These are phyloP conservation scores for Potorous gilbertii DNA, from an alignment of 2,797 vertebrate species.

Conservation along the genomic window DNA sequence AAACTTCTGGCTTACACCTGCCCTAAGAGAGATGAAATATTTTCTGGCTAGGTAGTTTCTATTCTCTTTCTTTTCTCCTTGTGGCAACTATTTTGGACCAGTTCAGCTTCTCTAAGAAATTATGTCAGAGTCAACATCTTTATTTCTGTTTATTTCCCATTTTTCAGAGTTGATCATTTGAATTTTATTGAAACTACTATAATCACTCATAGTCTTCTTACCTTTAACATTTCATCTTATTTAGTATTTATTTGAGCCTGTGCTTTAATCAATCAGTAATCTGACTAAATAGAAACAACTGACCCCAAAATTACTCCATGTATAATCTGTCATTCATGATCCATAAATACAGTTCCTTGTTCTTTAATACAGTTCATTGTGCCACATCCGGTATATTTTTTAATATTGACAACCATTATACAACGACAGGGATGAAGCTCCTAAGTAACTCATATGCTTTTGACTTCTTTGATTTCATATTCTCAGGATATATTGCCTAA, in stretches of 20 bases:
- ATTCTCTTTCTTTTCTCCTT: neutral
- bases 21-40: neutral
- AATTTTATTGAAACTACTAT: slow-evolving; percentile 11
- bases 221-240: neutral
- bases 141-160: neutral
- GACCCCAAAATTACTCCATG: neutral
- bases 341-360: neutral
- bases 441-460: neutral
- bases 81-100: neutral
- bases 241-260: neutral
- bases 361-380: neutral
- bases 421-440: neutral
- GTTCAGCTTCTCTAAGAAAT: neutral
- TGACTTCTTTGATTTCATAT: neutral
- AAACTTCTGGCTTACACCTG: neutral
- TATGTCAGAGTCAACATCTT: neutral
- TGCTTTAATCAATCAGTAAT: neutral
- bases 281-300: neutral
- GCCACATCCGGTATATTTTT: neutral
- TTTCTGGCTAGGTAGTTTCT: neutral
- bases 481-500: neutral
- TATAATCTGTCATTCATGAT: neutral
- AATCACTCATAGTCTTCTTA: neutral
- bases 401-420: neutral
- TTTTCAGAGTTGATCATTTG: neutral